Evolutionary conservation across 2,797 vertebrate species (phyloP).

Genomic region (Sebastes flavidus): DNA sequence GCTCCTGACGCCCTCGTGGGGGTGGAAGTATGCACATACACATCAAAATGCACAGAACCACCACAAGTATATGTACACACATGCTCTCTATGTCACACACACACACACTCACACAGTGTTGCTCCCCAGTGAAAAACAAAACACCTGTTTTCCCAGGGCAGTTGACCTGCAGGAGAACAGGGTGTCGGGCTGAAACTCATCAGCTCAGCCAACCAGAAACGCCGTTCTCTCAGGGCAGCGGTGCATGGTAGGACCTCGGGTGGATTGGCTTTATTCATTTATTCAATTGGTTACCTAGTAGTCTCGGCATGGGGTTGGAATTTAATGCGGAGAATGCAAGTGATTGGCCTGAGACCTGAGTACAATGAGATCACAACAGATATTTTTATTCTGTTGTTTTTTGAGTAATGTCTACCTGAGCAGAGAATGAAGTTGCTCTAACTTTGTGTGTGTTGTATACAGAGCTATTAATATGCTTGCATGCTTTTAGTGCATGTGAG

Average conservation of each 20-base stretch:
- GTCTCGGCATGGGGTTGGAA: background rate
- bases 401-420: too few species aligned
- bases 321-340: background rate
- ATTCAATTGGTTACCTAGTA: constrained; percentile 27
- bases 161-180: constrained; percentile 44
- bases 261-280: constrained; percentile 37
- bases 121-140: constrained; percentile 20
- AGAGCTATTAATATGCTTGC: too few species aligned
- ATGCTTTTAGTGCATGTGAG: too few species aligned
- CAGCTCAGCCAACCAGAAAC: constrained; percentile 57
- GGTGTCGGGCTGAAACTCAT: constrained; percentile 45
- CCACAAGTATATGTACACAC: background rate
- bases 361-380: background rate
- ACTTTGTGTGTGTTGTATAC: too few species aligned
- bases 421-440: background rate
- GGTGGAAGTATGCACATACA: background rate
- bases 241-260: constrained; percentile 26
- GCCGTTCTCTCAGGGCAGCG: constrained; percentile 6
- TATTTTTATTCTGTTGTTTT: background rate
- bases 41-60: background rate
- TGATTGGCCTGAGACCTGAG: background rate
- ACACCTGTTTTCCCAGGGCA: constrained; percentile 42
- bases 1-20: constrained; percentile 19
- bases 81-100: background rate
- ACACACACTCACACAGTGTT: background rate